Evolutionary conservation across 1,140 invertebrate genomes (phyloP), one percentile per base, ranked within the genome.

Genomic region (Zaprionus kolodkinae): DNA sequence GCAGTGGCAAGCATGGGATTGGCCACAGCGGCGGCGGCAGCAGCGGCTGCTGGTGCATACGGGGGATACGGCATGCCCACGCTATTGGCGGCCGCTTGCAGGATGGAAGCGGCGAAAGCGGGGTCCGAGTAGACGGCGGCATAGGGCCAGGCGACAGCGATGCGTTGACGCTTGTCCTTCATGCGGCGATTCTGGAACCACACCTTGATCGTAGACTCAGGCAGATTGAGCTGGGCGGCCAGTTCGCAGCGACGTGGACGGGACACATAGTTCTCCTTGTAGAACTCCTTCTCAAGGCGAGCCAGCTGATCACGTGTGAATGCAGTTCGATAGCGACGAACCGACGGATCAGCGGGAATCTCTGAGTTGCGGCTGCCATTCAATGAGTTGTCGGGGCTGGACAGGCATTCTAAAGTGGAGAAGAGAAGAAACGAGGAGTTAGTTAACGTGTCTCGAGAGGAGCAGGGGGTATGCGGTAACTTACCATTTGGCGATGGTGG

Each of bases 151-250:
- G 97, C 95, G 57, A 99, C 95, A 0, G 98, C 97, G 93, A 99
- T 96, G 9, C 97, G 93, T 91, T 99, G 98, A 0, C 98, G 94
- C 85, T 99, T 99, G 93, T 99, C 98, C 92, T 99, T 99, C 99
- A 99, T 99, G n/a, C 99, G 94, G 12, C 99, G 95, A 88, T 99
- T 99, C 95, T 99, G 99, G 92, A 99, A 99, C 99, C 99, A 99
- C 3, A 99, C 98, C 96, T 99, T 99, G 69, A 99, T 99, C 0
- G 99, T 99, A 11, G 97, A 97, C 93, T 99, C 99, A 0, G 99
- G 98, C 0, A 99, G 94, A 77, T 97, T 96, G 13, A 99, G 94
- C 79, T 98, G 96, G 3, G 97, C 95, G 0, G 99, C 99, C n/a
- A 99, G 93, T 93, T 99, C 99, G 91, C 98, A 98, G 70, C 99